Percentiles rank a stretch among this genome's conserved stretches.
Conservation (phyloP, 2,888 invertebrate genomes). For the Glyphotaelius pellucidus region DNA sequence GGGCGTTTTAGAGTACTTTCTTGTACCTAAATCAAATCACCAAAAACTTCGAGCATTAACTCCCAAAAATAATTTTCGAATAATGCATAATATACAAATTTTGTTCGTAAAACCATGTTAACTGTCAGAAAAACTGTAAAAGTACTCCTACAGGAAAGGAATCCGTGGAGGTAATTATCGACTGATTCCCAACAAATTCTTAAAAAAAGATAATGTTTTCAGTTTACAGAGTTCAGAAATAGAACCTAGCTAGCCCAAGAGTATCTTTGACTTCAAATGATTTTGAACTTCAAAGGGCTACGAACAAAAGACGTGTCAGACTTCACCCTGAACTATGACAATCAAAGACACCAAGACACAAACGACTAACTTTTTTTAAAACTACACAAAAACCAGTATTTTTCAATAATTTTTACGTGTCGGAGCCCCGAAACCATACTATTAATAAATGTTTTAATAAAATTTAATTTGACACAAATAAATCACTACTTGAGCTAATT, state of each 20-base stretch:
- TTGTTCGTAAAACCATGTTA: no score
- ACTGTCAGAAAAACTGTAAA: no score
- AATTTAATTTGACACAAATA: not conserved
- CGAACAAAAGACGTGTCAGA: not conserved
- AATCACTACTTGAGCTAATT: not conserved
- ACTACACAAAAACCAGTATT: not conserved
- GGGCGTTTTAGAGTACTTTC: no score
- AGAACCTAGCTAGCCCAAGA: not conserved
- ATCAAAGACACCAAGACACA: not conserved
- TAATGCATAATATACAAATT: no score
- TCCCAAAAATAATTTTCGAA: no score
- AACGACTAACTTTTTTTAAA: not conserved
- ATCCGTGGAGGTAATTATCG: no score
- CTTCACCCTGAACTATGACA: not conserved
- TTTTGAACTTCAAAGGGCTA: not conserved
- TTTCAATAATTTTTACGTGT: not conserved
- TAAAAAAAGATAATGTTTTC: not conserved
- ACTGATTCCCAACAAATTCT: not conserved
- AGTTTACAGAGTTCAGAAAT: not conserved
- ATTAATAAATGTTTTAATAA: not conserved
- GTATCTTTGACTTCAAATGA: not conserved
- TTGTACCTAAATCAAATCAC: no score
- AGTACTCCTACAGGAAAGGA: no score
- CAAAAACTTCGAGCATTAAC: no score
- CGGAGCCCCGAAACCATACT: not conserved